Conservation (phyloP, 2,888 invertebrate species). For the Cataglyphis altisquamis region DNA sequence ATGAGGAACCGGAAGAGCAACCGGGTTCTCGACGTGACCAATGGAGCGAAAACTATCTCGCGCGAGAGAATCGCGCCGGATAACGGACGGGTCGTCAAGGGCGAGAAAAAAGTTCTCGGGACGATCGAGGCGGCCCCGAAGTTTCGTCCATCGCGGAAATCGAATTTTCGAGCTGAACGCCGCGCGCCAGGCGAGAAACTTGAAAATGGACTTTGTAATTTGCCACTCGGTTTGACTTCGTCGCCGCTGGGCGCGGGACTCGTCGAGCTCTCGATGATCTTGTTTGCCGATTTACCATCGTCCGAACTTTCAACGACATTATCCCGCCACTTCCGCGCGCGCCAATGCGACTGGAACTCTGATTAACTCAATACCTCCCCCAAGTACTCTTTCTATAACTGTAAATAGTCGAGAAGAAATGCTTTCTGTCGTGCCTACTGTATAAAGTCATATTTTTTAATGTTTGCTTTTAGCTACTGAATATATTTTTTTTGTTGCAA, state of each 20-base stretch:
- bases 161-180: conserved; percentile 68
- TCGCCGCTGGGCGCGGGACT: conserved; percentile 41
- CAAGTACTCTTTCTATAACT: conserved; percentile 9
- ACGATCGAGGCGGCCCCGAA: conserved; percentile 44
- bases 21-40: conserved; percentile 28
- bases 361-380: conserved; percentile 41
- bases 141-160: conserved; percentile 61
- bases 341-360: conserved; percentile 39
- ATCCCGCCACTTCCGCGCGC: conserved; percentile 49
- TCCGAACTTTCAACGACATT: conserved; percentile 53
- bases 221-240: conserved; percentile 66
- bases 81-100: conserved; percentile 39
- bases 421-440: not conserved
- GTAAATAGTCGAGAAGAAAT: conserved; percentile 22
- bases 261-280: conserved; percentile 53
- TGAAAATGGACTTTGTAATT: conserved; percentile 70
- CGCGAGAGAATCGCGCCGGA: conserved; percentile 11
- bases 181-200: conserved; percentile 60
- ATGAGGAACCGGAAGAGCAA: conserved; percentile 41
- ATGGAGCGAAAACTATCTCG: conserved; percentile 33
- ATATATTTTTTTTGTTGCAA: not conserved
- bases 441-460: not conserved
- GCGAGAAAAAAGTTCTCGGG: conserved; percentile 42
- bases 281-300: conserved; percentile 58
- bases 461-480: not conserved